Evolutionary conservation across 2,797 vertebrate genomes (phyloP).

Genomic region (Pteronotus mesoamericanus): DNA sequence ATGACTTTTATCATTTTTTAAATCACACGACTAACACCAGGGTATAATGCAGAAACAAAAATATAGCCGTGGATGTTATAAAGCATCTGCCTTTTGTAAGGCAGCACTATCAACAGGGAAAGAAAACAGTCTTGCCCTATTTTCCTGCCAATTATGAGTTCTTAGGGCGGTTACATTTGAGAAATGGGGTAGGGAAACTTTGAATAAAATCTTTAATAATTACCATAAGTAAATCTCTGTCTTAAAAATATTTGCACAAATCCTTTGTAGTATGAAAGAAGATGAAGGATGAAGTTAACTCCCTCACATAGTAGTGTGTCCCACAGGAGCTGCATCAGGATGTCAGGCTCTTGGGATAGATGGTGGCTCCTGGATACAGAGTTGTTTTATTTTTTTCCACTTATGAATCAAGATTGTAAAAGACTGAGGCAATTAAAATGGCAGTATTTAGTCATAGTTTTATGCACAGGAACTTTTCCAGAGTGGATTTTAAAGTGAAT

Average conservation of each 20-base stretch:
- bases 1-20: background rate
- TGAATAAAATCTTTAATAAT: background rate
- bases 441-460: background rate
- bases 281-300: background rate
- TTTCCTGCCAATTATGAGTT: background rate
- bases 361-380: background rate
- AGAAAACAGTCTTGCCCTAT: background rate
- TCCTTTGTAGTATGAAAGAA: background rate
- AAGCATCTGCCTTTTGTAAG: background rate
- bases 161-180: background rate
- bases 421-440: background rate
- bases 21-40: background rate
- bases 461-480: slow-evolving; percentile 5
- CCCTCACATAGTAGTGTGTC: background rate
- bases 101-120: background rate
- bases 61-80: background rate
- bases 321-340: background rate
- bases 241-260: background rate
- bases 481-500: background rate
- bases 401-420: slow-evolving; percentile 32
- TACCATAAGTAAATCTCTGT: background rate
- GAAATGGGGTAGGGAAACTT: background rate
- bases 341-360: background rate
- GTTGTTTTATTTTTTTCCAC: background rate
- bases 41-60: background rate